Base-by-base conservation (phyloP, 2,797 vertebrate genomes). In the Echeneis naucrates region DNA sequence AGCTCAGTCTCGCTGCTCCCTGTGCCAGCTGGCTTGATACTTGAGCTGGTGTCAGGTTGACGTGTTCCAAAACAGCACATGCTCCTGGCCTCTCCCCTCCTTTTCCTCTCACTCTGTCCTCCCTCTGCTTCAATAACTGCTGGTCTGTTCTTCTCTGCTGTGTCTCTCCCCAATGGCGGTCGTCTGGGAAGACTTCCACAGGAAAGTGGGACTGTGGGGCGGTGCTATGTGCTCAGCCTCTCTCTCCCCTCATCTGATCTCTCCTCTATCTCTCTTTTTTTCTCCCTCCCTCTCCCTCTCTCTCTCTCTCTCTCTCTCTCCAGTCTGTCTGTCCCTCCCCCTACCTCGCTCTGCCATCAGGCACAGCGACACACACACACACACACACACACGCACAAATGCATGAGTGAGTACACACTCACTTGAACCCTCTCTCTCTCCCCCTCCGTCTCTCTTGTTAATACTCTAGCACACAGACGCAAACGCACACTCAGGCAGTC, bases 121-220 rank as follows among this genome's bases (percentile, higher is more conserved):
- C 82, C 66, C 62, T 66, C 71, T 67, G 83, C 89, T 84, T 85
- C 84, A 50, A 68, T 78, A 78, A 84, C 87, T 80, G 86, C 85
- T 82, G 84, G 72, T 91, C 87, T 83, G 87, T 80, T 93, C 87
- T 83, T 85, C 88, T 90, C 62, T 72, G 84, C 84, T 69, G 81
- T 74, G 83, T 83, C 89, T 88, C 87, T 92, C 91, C 87, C 92
- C 90, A 91, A 90, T 94, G 91, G 92, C 93, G 92, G 90, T 92
- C 80, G 93, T 90, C 93, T 92, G 92, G 89, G 89, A 94, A 93
- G 92, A 95, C 93, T 94, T 94, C 92, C 92, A 93, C 92, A 93
- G 92, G 91, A 92, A 90, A 94, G 92, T 94, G 92, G 93, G 89
- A 93, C 93, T 92, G 88, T 89, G 89, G 93, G 93, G 93, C 92